These are phyloP conservation scores for Quadroppia sp. DNA, from an alignment of 2,888 invertebrate species.

Conservation along the genomic window DNA sequence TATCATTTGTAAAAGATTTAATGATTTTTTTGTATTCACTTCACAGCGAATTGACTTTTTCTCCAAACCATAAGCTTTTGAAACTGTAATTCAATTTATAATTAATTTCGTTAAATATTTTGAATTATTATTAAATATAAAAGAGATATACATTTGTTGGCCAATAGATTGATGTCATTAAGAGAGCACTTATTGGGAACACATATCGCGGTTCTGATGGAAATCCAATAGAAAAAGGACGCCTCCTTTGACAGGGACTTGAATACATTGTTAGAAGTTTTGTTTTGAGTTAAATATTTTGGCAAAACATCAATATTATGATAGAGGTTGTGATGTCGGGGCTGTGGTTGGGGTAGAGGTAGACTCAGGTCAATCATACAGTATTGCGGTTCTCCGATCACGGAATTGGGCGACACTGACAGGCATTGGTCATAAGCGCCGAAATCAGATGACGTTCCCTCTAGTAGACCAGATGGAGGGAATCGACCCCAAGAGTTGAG, in stretches of 20 bases:
- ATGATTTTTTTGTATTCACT: not conserved
- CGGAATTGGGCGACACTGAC: not conserved
- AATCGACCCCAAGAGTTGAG: constrained; percentile 42
- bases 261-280: too few species aligned
- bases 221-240: constrained; percentile 41
- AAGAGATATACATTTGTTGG: constrained; percentile 38
- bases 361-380: not conserved
- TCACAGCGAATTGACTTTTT: not conserved
- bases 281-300: too few species aligned
- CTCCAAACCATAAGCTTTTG: not conserved
- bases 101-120: too few species aligned
- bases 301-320: not conserved
- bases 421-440: constrained; percentile 42
- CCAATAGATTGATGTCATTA: constrained; percentile 38
- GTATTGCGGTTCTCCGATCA: constrained; percentile 4
- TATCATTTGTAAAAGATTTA: not conserved
- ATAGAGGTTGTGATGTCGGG: not conserved
- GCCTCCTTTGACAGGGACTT: constrained; percentile 15
- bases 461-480: constrained; percentile 37
- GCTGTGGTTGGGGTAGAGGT: not conserved
- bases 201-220: constrained; percentile 40
- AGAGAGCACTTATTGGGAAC: constrained; percentile 39
- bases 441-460: constrained; percentile 40
- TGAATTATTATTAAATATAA: too few species aligned
- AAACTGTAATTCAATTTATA: too few species aligned